These are phyloP conservation scores for Leptestheria dahalacensis DNA, from an alignment of 1,140 invertebrate species.

Conservation along the genomic window DNA sequence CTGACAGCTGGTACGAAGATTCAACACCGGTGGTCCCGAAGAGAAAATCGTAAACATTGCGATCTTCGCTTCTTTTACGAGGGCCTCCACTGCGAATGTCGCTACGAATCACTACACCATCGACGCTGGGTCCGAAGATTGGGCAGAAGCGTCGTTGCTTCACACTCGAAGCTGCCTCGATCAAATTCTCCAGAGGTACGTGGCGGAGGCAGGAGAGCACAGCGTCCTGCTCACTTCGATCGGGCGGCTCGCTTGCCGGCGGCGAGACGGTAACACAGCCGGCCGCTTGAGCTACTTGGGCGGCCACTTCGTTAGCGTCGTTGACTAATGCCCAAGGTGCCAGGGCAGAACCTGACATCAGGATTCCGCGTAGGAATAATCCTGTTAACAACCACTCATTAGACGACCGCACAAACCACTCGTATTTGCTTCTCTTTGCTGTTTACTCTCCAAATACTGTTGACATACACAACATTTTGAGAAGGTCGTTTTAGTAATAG, in stretches of 20 bases:
- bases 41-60: conserved; percentile 34
- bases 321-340: conserved; percentile 86
- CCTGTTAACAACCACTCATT: conserved; percentile 49
- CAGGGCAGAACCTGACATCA: conserved; percentile 82
- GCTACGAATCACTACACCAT: conserved; percentile 57
- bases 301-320: conserved; percentile 70
- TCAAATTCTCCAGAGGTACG: conserved; percentile 55
- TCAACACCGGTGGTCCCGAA: conserved; percentile 41
- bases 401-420: conserved; percentile 18
- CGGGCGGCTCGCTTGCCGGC: conserved; percentile 34
- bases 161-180: conserved; percentile 49
- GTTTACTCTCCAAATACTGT: too few species aligned
- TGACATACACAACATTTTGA: too few species aligned
- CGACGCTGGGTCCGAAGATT: conserved; percentile 68
- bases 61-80: conserved; percentile 19
- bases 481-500: too few species aligned
- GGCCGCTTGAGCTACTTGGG: conserved; percentile 62
- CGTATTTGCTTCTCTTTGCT: too few species aligned
- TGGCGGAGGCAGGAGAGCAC: conserved; percentile 63
- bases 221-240: conserved; percentile 51
- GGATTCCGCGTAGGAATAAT: conserved; percentile 75
- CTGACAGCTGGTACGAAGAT: conserved; percentile 33
- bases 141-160: conserved; percentile 65
- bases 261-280: conserved; percentile 49
- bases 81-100: conserved; percentile 15